Conservation (phyloP, 2,113 vertebrate species). For the Oplegnathus fasciatus region DNA sequence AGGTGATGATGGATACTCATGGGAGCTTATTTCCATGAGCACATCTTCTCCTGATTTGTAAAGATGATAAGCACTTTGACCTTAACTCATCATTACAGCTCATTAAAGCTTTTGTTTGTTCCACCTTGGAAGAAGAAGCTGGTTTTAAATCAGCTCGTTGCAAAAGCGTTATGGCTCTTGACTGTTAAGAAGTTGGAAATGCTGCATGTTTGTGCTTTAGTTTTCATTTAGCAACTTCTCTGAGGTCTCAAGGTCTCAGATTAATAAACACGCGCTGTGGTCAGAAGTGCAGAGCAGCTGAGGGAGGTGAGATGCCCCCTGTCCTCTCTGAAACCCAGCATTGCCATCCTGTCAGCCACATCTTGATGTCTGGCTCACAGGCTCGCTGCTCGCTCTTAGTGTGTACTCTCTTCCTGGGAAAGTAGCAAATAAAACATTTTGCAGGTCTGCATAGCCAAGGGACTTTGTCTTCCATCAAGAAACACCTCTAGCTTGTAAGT, state of each 20-base stretch:
- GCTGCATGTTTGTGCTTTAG: conserved; percentile 48
- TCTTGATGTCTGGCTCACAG: conserved; percentile 70
- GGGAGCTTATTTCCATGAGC: conserved; percentile 84
- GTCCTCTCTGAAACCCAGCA: conserved; percentile 64
- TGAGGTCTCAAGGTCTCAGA: conserved; percentile 85
- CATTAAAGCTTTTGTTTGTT: conserved; percentile 86
- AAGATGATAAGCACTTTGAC: conserved; percentile 83
- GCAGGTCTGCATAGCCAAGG: conserved; percentile 67
- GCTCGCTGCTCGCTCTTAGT: conserved; percentile 47
- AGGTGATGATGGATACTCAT: conserved; percentile 94
- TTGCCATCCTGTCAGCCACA: conserved; percentile 71
- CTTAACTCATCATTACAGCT: conserved; percentile 82
- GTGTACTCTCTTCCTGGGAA: conserved; percentile 77
- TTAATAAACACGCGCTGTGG: conserved; percentile 86
- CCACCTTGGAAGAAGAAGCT: conserved; percentile 67
- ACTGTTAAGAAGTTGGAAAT: conserved; percentile 62
- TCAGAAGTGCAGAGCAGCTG: conserved; percentile 66
- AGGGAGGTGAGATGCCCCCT: conserved; percentile 78
- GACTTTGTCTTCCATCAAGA: conserved; percentile 82
- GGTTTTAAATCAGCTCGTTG: conserved; percentile 64
- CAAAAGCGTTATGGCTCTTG: conserved; percentile 48
- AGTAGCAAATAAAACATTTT: conserved; percentile 79
- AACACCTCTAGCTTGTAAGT: conserved; percentile 78
- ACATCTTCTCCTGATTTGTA: conserved; percentile 80
- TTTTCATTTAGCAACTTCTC: conserved; percentile 74